Conservation (phyloP, 2,888 invertebrate genomes). For the Octonoba sinensis region DNA sequence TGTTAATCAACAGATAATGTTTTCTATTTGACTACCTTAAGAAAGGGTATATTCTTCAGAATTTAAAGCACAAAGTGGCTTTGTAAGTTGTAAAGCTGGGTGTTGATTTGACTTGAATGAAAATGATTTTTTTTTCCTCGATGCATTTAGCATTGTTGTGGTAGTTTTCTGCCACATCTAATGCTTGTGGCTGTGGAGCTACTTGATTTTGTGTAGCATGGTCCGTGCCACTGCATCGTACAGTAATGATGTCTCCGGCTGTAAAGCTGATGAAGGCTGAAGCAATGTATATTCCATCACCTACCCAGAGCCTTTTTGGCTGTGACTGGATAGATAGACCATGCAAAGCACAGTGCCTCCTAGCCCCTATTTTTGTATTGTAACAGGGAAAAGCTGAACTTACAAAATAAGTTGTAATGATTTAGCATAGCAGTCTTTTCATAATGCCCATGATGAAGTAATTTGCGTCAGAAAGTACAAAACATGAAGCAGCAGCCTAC, state of each 20-base stretch:
- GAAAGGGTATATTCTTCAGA: too few relatives aligned
- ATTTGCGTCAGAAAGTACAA: background rate
- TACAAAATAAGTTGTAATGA: background rate
- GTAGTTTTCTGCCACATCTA: too few relatives aligned
- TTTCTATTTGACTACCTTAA: too few relatives aligned
- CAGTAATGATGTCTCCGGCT: constrained; percentile 43
- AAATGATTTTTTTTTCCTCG: too few relatives aligned
- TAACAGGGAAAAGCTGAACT: too few relatives aligned
- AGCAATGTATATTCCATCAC: constrained; percentile 55
- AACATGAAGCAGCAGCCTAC: constrained; percentile 8
- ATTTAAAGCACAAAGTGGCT: too few relatives aligned
- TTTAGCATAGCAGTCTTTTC: background rate
- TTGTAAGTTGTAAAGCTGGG: too few relatives aligned
- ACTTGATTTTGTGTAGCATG: constrained; percentile 43
- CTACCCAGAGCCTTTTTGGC: constrained; percentile 52
- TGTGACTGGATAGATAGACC: constrained; percentile 54
- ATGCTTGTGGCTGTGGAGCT: constrained; percentile 43
- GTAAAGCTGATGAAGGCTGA: constrained; percentile 35
- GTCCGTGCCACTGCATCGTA: constrained; percentile 40
- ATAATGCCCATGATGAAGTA: too few relatives aligned
- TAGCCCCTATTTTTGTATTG: too few relatives aligned
- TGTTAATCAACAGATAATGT: constrained; percentile 55
- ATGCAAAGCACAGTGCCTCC: constrained; percentile 22
- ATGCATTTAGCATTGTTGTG: too few relatives aligned
- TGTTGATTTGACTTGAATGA: too few relatives aligned